Base-by-base conservation (phyloP, 2,888 invertebrate genomes). In the Sesia bembeciformis region DNA sequence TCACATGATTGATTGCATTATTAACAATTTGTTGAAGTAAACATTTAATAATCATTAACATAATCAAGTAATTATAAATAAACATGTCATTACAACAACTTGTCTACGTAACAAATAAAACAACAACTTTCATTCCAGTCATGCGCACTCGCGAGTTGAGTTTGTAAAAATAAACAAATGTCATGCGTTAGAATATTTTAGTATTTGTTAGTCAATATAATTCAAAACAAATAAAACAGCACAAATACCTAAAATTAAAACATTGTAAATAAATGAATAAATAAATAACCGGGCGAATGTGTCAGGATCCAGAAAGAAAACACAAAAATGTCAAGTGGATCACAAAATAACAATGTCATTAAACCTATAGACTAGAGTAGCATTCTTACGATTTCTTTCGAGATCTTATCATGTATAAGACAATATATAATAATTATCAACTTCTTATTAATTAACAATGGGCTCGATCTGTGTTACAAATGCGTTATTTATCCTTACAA, bases 121-220 rank as follows among this genome's bases (percentile, higher is more conserved):
- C 62, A 65, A 67, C 61, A 63, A 72, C 65, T 66, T 67, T 65
- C 67, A 62, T 40, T 40, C 63, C 70, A 60, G 87, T 85, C 88
- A 88, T 89, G 88, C 88, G 87, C 69, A 84, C 84, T 83, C 84
- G 82, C 84, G 81, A 84, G 86, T 88, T 85, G 75, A 69, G 63
- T 72, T 72, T 65, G 71, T 83, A 83, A 73, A 73, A 62, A 57
- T 81, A 79, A 75, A 68, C 8, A 70, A 66, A 72, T 67, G 88
- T 89, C 87, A 89, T 89, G 87, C 88, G 77, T 84, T 84, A 85
- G 79, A 86, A 80, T 62, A 64, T 65, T 84, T 89, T 88, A 88
- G 86, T 87, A 73, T 64, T 76, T 81, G 88, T 89, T 89, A 89
- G 88, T 89, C 87, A 87, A 82, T 74, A 73, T 77, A 73, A 81